Evolutionary conservation across 2,797 vertebrate genomes (phyloP), one percentile per base, ranked within the genome.

Genomic region (Mionectes olivaceus): DNA sequence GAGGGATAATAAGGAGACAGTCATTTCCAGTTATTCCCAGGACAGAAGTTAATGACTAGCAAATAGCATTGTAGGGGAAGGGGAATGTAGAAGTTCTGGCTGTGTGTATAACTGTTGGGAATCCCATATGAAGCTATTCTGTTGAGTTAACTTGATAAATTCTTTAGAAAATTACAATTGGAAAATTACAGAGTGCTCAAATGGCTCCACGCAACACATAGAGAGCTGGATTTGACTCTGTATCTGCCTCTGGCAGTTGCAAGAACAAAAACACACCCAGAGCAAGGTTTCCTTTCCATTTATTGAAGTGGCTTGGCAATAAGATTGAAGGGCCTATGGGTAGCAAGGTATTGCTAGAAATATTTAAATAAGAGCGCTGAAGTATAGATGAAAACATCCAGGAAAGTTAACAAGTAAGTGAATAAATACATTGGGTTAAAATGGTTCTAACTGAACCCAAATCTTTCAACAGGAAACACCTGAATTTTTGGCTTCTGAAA

Each of bases 121-220:
- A 84, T 87, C 74, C 70, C 30, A n/a, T 49, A 13, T 16, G 60
- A 86, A 88, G 63, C 83, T 33, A 4, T 91, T 82, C 25, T 84
- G 46, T 60, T 63, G 46, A 61, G 65, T 73, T 94, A 79, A 90
- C 84, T 75, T 79, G 69, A 67, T 61, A 94, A 90, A 79, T 82
- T n/a, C 35, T 73, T 57, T 13, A 32, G 70, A 74, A 93, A 84
- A 57, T 67, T 25, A 57, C 83, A 33, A 3, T 4, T 88, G 63
- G 61, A 73, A 83, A 92, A 84, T 93, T 11, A 28, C 11, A 43
- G 15, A 25, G 9, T 39, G 69, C 35, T 68, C 50, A 78, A 76
- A 78, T 32, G 32, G 4, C 24, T 94, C 49, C 37, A 2, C 30
- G 41, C 56, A 64, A 5, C 19, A 21, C 44, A 23, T 0, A 4